Percentiles rank a stretch among this genome's conserved stretches.
Conservation (phyloP, 2,113 vertebrate genomes). For the Halichoeres trimaculatus region DNA sequence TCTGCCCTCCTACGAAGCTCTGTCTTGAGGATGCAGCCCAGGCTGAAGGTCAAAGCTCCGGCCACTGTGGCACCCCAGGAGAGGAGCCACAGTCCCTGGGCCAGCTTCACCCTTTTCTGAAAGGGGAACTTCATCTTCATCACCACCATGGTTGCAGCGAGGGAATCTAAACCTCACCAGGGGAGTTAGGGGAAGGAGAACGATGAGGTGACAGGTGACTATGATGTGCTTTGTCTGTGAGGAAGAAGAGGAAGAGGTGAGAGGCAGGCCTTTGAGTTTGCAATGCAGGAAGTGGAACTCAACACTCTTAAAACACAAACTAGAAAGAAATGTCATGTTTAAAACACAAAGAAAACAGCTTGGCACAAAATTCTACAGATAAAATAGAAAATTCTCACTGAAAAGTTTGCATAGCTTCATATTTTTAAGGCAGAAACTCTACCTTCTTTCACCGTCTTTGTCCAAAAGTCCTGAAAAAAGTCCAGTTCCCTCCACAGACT, state of each 20-base stretch:
- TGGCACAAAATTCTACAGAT: not conserved
- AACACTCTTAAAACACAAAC: not conserved
- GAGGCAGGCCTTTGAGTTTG: slow-evolving; percentile 12
- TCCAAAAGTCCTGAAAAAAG: slow-evolving; percentile 66
- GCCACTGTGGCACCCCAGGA: slow-evolving; percentile 85
- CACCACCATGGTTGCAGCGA: slow-evolving; percentile 81
- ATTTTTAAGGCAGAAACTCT: not conserved
- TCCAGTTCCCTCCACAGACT: slow-evolving; percentile 63
- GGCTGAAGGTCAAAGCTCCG: slow-evolving; percentile 82
- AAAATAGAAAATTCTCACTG: not conserved
- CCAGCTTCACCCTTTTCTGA: slow-evolving; percentile 85
- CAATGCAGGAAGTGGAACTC: not conserved
- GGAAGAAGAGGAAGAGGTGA: slow-evolving; percentile 30
- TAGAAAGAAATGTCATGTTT: not conserved
- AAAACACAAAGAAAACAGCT: not conserved
- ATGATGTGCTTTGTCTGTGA: slow-evolving; percentile 59
- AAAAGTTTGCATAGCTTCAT: not conserved
- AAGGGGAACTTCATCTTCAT: slow-evolving; percentile 87
- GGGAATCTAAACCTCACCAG: slow-evolving; percentile 43
- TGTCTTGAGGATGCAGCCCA: slow-evolving; percentile 86
- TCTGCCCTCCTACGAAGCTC: slow-evolving; percentile 85
- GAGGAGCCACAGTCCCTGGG: slow-evolving; percentile 87
- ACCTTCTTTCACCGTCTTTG: slow-evolving; percentile 56
- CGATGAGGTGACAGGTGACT: slow-evolving; percentile 24
- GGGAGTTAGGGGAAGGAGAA: slow-evolving; percentile 71